These are phyloP conservation scores for Caretta caretta DNA, from an alignment of 2,113 vertebrate species.

Conservation along the genomic window DNA sequence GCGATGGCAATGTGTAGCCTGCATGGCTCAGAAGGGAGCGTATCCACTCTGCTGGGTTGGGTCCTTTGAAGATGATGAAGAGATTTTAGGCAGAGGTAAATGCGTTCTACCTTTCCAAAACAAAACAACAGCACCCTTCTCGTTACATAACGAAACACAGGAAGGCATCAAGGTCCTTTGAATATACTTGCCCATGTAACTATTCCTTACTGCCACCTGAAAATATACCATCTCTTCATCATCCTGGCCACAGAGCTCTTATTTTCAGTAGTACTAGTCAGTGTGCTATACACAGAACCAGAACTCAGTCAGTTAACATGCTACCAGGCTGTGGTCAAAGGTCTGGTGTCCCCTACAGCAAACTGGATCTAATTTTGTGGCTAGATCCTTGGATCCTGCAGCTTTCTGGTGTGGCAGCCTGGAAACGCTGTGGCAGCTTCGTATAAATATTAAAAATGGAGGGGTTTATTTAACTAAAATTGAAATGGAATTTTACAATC, in stretches of 20 bases:
- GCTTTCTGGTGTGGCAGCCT: not conserved
- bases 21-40: not conserved
- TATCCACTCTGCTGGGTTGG: not conserved
- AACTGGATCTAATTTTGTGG: accelerated
- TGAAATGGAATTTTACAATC: not conserved
- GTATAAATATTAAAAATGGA: not conserved
- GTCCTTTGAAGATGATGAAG: not conserved
- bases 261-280: not conserved
- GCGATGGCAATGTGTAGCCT: accelerated
- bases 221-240: not conserved
- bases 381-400: not conserved
- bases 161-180: not conserved
- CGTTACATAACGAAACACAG: conserved; percentile 10
- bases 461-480: not conserved
- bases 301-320: accelerated
- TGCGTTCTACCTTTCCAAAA: not conserved
- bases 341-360: not conserved
- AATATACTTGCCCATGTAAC: not conserved
- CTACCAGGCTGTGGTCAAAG: not conserved
- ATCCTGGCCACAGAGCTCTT: not conserved
- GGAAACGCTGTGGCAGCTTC: not conserved
- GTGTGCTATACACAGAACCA: accelerated
- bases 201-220: not conserved
- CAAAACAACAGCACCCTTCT: not conserved
- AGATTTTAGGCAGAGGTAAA: conserved; percentile 1